Evolutionary conservation across 2,113 vertebrate genomes (phyloP), one percentile per base, ranked within the genome.

Genomic region (Sceloporus tristichus): DNA sequence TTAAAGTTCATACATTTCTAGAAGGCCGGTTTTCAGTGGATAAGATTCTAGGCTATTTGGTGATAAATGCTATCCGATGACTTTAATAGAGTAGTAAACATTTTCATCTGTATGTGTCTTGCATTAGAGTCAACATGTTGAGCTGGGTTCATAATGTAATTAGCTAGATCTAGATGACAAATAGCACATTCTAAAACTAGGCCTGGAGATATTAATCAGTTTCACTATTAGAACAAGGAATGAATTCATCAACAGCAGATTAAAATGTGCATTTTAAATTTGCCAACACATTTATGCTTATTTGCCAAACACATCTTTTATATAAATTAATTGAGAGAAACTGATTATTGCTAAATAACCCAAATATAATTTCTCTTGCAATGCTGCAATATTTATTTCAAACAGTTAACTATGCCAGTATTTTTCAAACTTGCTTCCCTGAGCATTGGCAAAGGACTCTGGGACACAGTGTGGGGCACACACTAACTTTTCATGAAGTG

Each of bases 231-330:
- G 79, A 65, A 76, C n/a, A 66, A 77, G 87, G 73, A 88, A 75
- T 83, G 42, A 76, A 83, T 88, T 83, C 42, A 83, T 83, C 29
- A 88, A 77, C 42, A 68, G 14, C 13, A 34, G 42, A 83, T 53
- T 83, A 88, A 87, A 87, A 87, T 62, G 68, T 56, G 11, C n/a
- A 68, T 88, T 77, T 82, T 88, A 68, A 82, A 77, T 83, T 56
- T 42, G 29, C 29, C 25, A 66, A 21, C 29, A 34, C 53, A 83
- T 77, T 88, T 77, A 88, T 65, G n/a, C 53, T 66, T 77, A 76
- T 88, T 87, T 87, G 59, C 71, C 56, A 82, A 76, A 66, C 59
- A 82, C 62, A 76, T 82, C 13, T 76, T 82, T 88, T 86, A 86
- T 79, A 70, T 71, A 54, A 85, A 79, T 70, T 79, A 54, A 54